Evolutionary conservation across 1,140 invertebrate species (phyloP).

Genomic region (Pseudomyrmex gracilis): DNA sequence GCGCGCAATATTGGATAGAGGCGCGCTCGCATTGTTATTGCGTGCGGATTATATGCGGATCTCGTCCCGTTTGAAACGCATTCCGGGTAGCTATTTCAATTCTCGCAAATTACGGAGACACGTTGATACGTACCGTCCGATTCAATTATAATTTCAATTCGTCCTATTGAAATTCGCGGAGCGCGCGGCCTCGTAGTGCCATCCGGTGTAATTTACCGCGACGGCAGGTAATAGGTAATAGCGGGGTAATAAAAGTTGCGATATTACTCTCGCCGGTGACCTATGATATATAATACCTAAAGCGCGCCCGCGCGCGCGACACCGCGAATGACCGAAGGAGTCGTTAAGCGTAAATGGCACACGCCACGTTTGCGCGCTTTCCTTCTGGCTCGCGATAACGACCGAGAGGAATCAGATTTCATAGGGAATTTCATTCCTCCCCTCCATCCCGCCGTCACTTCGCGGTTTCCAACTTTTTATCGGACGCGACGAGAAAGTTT

Average conservation of each 20-base stretch:
- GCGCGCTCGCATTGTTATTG: neutral
- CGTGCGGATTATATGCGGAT: neutral
- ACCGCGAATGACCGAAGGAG: neutral
- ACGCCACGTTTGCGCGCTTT: slow-evolving; percentile 5
- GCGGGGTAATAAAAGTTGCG: slow-evolving; percentile 36
- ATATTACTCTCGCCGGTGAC: slow-evolving; percentile 12
- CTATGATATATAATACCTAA: slow-evolving; percentile 6
- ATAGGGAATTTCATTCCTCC: slow-evolving; percentile 1
- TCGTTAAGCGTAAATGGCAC: slow-evolving; percentile 33
- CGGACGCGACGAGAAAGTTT: slow-evolving; percentile 53
- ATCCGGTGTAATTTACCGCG: slow-evolving; percentile 25
- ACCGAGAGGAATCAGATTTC: slow-evolving; percentile 37
- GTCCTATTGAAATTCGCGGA: slow-evolving; percentile 10
- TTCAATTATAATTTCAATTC: slow-evolving; percentile 20
- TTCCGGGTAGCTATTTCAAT: neutral
- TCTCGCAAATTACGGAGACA: slow-evolving; percentile 18
- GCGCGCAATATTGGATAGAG: neutral
- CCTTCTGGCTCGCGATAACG: slow-evolving; percentile 26
- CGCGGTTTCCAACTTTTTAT: slow-evolving; percentile 45
- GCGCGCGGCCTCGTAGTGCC: neutral
- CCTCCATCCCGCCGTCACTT: slow-evolving; percentile 20
- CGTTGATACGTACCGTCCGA: neutral
- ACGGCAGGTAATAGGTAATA: slow-evolving; percentile 37
- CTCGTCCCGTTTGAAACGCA: neutral
- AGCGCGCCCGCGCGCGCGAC: neutral